Evolutionary conservation across 2,797 vertebrate species (phyloP).

Genomic region (Alcedo atthis): DNA sequence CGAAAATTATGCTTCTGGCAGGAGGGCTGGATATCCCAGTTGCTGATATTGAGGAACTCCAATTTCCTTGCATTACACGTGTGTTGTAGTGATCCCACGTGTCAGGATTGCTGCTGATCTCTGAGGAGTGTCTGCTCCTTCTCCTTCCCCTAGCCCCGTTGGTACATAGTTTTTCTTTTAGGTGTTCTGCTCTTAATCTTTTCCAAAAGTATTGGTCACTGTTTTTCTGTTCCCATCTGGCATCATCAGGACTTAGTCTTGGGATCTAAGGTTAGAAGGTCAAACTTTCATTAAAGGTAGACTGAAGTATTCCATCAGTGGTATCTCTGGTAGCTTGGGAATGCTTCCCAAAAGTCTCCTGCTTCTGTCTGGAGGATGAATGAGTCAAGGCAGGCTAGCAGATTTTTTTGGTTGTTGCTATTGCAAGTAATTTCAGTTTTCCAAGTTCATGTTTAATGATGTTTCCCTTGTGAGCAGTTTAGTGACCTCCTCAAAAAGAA

Average conservation of each 20-base stretch:
- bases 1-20: neutral
- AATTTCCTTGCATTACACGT: rapidly evolving
- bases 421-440: neutral
- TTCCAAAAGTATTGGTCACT: neutral
- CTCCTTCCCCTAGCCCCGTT: neutral
- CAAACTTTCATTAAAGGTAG: neutral
- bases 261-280: neutral
- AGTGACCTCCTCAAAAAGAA: slow-evolving; percentile 17
- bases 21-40: neutral
- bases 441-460: neutral
- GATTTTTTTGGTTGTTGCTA: neutral
- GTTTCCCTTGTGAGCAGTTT: neutral
- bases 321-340: neutral
- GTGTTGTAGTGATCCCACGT: neutral
- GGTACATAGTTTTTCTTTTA: neutral
- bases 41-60: rapidly evolving
- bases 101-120: neutral
- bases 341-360: neutral
- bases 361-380: neutral
- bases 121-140: neutral
- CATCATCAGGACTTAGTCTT: rapidly evolving
- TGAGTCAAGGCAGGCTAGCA: neutral
- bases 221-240: neutral
- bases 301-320: neutral
- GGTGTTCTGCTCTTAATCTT: neutral